A percentile compares a stretch with the other conserved stretches of the same genome.
phyloP scores from a whole-genome alignment of 1,140 invertebrate species.

The Meloidogyne exigua region DNA sequence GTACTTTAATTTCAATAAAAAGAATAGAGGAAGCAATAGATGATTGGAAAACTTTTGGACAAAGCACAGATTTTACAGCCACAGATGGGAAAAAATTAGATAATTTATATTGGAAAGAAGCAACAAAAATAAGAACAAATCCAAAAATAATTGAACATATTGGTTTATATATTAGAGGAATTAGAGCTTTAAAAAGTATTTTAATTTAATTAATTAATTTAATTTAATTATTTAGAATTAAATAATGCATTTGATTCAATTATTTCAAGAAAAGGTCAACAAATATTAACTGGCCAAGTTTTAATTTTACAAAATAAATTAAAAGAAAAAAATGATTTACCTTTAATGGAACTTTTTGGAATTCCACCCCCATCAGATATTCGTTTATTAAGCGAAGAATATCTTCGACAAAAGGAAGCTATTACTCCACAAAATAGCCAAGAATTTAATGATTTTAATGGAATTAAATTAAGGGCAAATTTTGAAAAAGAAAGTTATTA shows the following conservation, averaged over 20 bases:
- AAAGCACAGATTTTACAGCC: neutral
- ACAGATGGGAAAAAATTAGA: neutral
- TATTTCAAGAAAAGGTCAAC: neutral
- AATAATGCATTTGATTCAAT: neutral
- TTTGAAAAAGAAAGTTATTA: neutral
- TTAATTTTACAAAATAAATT: neutral
- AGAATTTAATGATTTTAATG: neutral
- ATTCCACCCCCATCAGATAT: neutral
- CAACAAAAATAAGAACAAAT: neutral
- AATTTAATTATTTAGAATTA: neutral
- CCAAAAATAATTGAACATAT: neutral
- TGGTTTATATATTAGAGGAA: neutral
- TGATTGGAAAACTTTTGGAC: neutral
- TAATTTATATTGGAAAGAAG: neutral
- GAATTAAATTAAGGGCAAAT: neutral
- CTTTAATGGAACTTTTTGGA: neutral
- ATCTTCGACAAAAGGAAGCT: neutral
- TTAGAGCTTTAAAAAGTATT: neutral
- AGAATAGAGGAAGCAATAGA: neutral
- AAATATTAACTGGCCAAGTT: neutral
- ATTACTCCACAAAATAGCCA: neutral
- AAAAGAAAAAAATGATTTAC: constrained; percentile 2
- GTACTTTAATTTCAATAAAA: neutral
- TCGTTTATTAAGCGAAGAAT: neutral
- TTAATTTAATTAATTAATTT: neutral